phyloP scores from a whole-genome alignment of 2,888 invertebrate species.

The Acrocyrtus sp. region DNA sequence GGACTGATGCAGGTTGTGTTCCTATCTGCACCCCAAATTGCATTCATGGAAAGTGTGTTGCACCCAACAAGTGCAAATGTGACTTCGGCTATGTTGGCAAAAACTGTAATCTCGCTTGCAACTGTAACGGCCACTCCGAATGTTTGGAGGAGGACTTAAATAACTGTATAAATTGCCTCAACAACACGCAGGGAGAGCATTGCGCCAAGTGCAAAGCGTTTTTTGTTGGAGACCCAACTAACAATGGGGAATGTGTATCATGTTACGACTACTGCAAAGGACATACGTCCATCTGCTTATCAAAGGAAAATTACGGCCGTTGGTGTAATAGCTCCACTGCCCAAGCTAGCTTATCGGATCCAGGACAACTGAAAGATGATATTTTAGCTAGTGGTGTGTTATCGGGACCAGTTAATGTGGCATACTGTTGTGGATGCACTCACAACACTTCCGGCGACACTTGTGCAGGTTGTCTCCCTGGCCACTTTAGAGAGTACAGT shows the following conservation, averaged over 20 bases:
- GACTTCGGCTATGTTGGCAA: conserved; percentile 95
- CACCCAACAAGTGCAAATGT: conserved; percentile 86
- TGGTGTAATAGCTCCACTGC: conserved; percentile 46
- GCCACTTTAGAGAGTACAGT: conserved; percentile 71
- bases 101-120: conserved; percentile 93
- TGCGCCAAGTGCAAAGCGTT: conserved; percentile 91
- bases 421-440: conserved; percentile 85
- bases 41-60: conserved; percentile 84
- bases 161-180: conserved; percentile 84
- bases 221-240: conserved; percentile 89
- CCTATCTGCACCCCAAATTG: conserved; percentile 87
- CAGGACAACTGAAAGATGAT: conserved; percentile 19
- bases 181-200: conserved; percentile 94
- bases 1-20: conserved; percentile 70
- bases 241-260: conserved; percentile 85
- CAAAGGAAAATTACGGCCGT: conserved; percentile 64
- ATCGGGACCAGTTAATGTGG: conserved; percentile 74
- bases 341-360: conserved; percentile 13
- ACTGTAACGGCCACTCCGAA: conserved; percentile 94
- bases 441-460: conserved; percentile 84
- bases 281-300: conserved; percentile 84
- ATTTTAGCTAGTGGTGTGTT: conserved; percentile 40
- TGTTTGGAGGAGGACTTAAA: conserved; percentile 89
- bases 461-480: conserved; percentile 83
- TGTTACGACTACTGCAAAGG: conserved; percentile 91